These are phyloP conservation scores for Glyphotaelius pellucidus DNA, from an alignment of 2,888 invertebrate species.

Conservation along the genomic window DNA sequence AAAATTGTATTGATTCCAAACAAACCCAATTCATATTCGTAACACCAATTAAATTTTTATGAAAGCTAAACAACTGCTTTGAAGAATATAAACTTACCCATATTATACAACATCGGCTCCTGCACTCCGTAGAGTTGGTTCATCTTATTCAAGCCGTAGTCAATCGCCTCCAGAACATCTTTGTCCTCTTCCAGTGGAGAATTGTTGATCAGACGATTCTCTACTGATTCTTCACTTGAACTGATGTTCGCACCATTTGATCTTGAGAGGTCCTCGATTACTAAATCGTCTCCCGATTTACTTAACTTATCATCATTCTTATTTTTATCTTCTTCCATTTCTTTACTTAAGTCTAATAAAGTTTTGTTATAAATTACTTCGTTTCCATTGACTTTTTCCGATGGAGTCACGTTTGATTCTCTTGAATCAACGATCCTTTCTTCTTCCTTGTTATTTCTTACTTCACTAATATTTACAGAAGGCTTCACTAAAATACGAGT, in stretches of 20 bases:
- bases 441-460: background rate
- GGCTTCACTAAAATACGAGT: slow-evolving; percentile 44
- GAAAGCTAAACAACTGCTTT: background rate
- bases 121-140: slow-evolving; percentile 80
- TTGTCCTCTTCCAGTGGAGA: slow-evolving; percentile 66
- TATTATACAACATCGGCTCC: slow-evolving; percentile 79
- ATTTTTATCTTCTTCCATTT: background rate
- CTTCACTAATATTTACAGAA: background rate
- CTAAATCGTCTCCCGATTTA: slow-evolving; percentile 55
- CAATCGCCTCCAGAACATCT: slow-evolving; percentile 82
- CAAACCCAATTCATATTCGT: background rate
- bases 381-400: background rate
- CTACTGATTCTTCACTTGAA: background rate
- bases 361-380: background rate
- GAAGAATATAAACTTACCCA: slow-evolving; percentile 74
- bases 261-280: slow-evolving; percentile 39
- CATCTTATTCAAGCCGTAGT: slow-evolving; percentile 82
- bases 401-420: background rate
- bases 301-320: background rate
- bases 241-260: background rate
- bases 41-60: background rate
- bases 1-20: background rate
- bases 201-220: slow-evolving; percentile 66
- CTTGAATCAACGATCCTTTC: background rate
- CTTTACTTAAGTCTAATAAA: background rate